Evolutionary conservation across 2,888 invertebrate genomes (phyloP), one percentile per base, ranked within the genome.

Genomic region (Rhaphigaster nebulosa): DNA sequence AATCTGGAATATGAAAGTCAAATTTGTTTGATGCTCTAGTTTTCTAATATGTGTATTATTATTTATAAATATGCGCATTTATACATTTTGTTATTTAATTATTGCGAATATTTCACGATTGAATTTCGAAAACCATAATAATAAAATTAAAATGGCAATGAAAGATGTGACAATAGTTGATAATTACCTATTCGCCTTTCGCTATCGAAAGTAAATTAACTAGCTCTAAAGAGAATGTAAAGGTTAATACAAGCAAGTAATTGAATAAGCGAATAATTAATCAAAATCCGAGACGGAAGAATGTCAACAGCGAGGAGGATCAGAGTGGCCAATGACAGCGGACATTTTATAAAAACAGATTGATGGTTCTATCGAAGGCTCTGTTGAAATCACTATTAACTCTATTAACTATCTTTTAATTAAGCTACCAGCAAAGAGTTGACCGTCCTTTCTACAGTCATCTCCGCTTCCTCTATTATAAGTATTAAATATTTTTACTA

Each of bases 221-320:
- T 20, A 76, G 34, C 34, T 8, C 70, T 76, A 23, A 76, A 76
- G 34, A 20, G 20, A 38, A 76, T 76, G 70, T 38, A 38, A 38
- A 76, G 23, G 38, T 34, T 76, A 38, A 34, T 76, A 76, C n/a
- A 84, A 38, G n/a, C 13, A 84, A 84, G 50, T 84, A 84, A 84
- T 84, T 84, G 84, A 84, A 84, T 84, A 84, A 84, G 29, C n/a
- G 45, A 45, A 45, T 84, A 84, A 84, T 84, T 84, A 84, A 84
- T 84, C 45, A 84, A 84, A 45, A 80, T 41, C 80, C 26, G 45
- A 80, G n/a, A 4, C 26, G 38, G n/a, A 84, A 84, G 45, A 84
- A 26, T 84, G 45, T 50, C 84, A 84, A 84, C 45, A 50, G 45
- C 18, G 84, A 84, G 45, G 26, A 84, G 41, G 45, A 45, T 12